Conservation (phyloP, 1,140 invertebrate genomes). For the Atopsyche davidsoni region DNA sequence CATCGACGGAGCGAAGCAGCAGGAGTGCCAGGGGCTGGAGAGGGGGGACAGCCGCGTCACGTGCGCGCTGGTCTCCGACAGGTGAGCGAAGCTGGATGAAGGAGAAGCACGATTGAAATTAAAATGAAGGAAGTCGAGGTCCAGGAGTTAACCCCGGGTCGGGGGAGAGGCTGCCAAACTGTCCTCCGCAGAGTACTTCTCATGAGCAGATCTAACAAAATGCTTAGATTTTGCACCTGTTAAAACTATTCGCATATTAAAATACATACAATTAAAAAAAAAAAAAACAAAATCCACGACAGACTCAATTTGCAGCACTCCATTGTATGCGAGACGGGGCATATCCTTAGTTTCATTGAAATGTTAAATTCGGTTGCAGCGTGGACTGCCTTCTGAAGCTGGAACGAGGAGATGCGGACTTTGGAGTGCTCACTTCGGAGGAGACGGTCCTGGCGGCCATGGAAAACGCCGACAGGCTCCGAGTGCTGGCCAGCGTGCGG, state of each 20-base stretch:
- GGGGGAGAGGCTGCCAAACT: background rate
- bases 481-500: slow-evolving; percentile 45
- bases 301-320: background rate
- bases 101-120: background rate
- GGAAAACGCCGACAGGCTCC: slow-evolving; percentile 39
- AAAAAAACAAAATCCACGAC: background rate
- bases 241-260: background rate
- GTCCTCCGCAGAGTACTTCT: background rate
- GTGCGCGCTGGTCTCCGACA: slow-evolving; percentile 12
- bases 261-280: background rate
- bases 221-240: background rate
- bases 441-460: slow-evolving; percentile 48
- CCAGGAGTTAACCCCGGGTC: background rate
- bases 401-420: slow-evolving; percentile 42
- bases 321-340: background rate
- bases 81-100: slow-evolving; percentile 1
- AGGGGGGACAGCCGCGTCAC: slow-evolving; percentile 13
- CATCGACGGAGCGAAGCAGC: background rate
- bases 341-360: background rate
- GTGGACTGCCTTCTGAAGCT: slow-evolving; percentile 51
- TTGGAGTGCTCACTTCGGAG: slow-evolving; percentile 52
- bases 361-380: slow-evolving; percentile 31
- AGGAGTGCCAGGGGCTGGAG: slow-evolving; percentile 21
- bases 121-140: background rate
- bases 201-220: background rate